Conservation (phyloP, 2,113 vertebrate species). For the Aptenodytes forsteri region DNA sequence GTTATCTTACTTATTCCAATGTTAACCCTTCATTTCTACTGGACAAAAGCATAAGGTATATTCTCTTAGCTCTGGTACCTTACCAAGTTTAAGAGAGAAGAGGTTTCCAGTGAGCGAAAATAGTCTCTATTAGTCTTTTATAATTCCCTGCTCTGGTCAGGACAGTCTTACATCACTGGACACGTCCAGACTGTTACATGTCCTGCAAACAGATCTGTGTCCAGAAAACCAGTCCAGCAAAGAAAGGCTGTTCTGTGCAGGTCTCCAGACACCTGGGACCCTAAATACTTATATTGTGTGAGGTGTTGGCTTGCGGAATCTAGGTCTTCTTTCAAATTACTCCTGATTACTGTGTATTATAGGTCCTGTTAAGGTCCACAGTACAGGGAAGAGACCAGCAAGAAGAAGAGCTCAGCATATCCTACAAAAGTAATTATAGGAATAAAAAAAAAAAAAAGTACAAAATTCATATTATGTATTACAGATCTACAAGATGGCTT, state of each 20-base stretch:
- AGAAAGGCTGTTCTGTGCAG: neutral
- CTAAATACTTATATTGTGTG: neutral
- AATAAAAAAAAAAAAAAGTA: neutral
- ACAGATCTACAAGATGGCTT: neutral
- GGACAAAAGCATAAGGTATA: neutral
- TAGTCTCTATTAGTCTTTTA: neutral
- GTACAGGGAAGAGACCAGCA: neutral
- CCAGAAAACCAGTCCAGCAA: neutral
- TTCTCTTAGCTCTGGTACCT: neutral
- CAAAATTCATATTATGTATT: neutral
- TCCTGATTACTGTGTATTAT: neutral
- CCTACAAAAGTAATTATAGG: neutral
- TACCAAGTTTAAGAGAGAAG: neutral
- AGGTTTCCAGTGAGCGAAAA: neutral
- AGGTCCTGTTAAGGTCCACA: neutral
- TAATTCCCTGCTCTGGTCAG: neutral
- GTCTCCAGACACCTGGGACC: neutral
- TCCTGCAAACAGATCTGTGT: neutral
- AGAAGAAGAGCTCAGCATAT: neutral
- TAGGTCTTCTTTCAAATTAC: neutral
- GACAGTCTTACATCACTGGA: neutral
- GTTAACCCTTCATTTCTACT: neutral
- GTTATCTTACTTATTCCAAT: neutral
- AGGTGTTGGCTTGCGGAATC: neutral
- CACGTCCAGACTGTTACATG: neutral